phyloP scores from a whole-genome alignment of 2,888 invertebrate genomes.

The Agapostemon virescens region DNA sequence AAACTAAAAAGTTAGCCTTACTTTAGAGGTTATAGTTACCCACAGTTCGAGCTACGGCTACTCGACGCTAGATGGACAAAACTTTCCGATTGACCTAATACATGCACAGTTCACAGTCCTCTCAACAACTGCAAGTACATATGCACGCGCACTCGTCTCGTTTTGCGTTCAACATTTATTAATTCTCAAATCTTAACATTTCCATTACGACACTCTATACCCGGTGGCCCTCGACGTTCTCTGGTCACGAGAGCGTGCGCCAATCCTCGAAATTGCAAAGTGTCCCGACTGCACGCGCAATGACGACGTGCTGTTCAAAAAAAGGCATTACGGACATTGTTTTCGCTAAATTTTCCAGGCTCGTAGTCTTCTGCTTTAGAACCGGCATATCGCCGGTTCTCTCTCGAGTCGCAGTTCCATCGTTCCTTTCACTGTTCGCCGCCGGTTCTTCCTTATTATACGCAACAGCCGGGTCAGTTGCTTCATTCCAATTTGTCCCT shows the following conservation, averaged over 20 bases:
- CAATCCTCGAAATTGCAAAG: neutral
- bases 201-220: neutral
- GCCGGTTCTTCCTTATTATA: neutral
- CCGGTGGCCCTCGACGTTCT: neutral
- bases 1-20: no score
- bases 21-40: no score
- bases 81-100: no score
- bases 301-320: neutral
- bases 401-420: neutral
- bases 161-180: neutral
- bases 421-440: slow-evolving; percentile 7
- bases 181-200: neutral
- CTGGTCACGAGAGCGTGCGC: neutral
- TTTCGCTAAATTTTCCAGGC: slow-evolving; percentile 10
- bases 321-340: neutral
- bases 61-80: no score
- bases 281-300: neutral
- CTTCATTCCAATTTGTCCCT: neutral
- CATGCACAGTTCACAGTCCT: neutral
- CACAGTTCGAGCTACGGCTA: no score
- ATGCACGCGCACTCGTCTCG: neutral
- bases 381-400: neutral
- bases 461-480: slow-evolving; percentile 3
- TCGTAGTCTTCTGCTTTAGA: neutral
- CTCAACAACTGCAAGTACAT: neutral